Percentiles rank a stretch among this genome's conserved stretches.
Conservation (phyloP, 37 sponge, comb jelly and placozoan genomes). For the Amphimedon queenslandica region DNA sequence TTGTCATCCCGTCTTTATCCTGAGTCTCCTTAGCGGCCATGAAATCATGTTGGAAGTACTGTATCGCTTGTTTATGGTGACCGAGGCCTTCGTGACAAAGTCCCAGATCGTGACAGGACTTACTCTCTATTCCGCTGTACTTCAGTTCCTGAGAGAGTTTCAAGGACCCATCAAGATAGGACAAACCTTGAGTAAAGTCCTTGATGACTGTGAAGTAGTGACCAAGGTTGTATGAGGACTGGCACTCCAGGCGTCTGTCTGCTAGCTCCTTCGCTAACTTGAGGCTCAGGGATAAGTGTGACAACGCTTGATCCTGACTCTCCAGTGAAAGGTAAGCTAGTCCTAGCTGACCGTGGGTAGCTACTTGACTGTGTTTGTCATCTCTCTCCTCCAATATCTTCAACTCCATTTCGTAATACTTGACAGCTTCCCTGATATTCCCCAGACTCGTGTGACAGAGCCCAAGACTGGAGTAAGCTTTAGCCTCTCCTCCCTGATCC, state of each 20-base stretch:
- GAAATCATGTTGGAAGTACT: constrained; percentile 79
- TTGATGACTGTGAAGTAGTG: constrained; percentile 49
- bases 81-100: constrained; percentile 80
- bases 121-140: constrained; percentile 59
- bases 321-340: constrained; percentile 80
- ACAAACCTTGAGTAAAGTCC: constrained; percentile 50
- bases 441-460: constrained; percentile 86
- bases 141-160: constrained; percentile 66
- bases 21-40: constrained; percentile 78
- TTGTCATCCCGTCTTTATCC: constrained; percentile 81
- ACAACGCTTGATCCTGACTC: constrained; percentile 48
- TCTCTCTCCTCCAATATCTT: constrained; percentile 50
- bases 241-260: constrained; percentile 53
- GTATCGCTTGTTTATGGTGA: constrained; percentile 76
- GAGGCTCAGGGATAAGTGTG: constrained; percentile 63
- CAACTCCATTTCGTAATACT: constrained; percentile 65
- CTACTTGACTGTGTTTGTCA: constrained; percentile 57
- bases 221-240: constrained; percentile 83
- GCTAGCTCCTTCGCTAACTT: constrained; percentile 65
- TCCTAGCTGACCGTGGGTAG: constrained; percentile 82
- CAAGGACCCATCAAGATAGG: constrained; percentile 49
- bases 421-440: constrained; percentile 79
- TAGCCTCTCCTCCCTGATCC: constrained; percentile 78
- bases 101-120: constrained; percentile 76
- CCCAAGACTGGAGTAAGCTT: constrained; percentile 85